Evolutionary conservation across 1,140 invertebrate genomes (phyloP), one percentile per base, ranked within the genome.

Genomic region (Drosophila littoralis): DNA sequence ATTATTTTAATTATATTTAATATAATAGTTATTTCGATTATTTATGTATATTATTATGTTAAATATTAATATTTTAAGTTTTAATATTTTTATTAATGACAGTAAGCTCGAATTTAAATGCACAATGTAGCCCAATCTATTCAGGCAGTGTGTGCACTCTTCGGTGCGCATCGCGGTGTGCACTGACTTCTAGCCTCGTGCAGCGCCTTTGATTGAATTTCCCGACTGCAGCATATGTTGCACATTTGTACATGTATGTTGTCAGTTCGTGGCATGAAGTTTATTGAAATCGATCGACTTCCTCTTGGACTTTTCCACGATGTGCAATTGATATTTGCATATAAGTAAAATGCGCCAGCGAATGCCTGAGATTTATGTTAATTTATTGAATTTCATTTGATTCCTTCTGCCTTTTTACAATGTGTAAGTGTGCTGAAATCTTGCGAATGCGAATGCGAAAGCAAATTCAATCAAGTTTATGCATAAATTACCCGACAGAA

Each of bases 301-400:
- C 40, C 61, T 43, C 58, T 6, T 63, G 46, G 43, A 50, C 22
- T 13, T 38, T 48, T 35, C 33, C 73, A 36, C 50, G 52, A 65
- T 70, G 51, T 69, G 57, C 66, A 70, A n/a, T 59, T 65, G 64
- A 38, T 63, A 86, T 83, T 86, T 85, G 75, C 82, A 86, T 81
- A 66, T 35, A 72, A 60, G 79, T 66, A 63, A 70, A 60, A 48
- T 68, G 55, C 64, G 60, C 57, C 46, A 45, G 58, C 42, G 64
- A 82, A 68, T 77, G 60, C 57, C 65, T 13, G 48, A 89, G 83
- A 88, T 88, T 88, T 88, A 89, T 88, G 79, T 83, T 83, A 88
- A 88, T 88, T 89, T 83, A 88, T 88, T 77, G 84, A 83, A 83
- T 83, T 89, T 89, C 76, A 80, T 79, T 82, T 79, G 79, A 82